Base-by-base conservation (phyloP, 2,113 vertebrate species). In the Anhinga anhinga region DNA sequence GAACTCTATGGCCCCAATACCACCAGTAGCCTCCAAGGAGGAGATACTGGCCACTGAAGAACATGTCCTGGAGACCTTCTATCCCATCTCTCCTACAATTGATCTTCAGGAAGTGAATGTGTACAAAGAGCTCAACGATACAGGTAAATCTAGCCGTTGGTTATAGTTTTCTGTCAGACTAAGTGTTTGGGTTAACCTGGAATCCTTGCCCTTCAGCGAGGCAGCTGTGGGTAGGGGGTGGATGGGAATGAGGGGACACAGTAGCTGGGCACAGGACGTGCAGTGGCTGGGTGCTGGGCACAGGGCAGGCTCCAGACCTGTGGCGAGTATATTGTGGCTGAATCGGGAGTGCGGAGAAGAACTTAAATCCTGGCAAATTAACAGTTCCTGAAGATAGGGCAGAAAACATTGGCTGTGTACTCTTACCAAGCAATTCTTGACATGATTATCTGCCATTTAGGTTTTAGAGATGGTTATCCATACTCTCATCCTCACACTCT, bases 61-160 rank as follows among this genome's bases (percentile, higher is more conserved):
- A 38, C 94, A 99, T 0, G 71, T 93, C 63, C 97, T 99, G 52
- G 98, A 99, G 89, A 97, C 98, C 23, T 99, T 99, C 94, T 98
- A 99, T 77, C 99, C 99, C 19, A 98, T 99, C 50, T 98, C 98
- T 2, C 99, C 99, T 18, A 98, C 98, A 7, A 99, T 99, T 5
- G 98, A 99, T 93, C 98, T 99, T 83, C 99, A 99, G 97, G 98
- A 98, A 67, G 96, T 97, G 63, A 87, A 98, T 2, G 97, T 99
- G 32, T 99, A 99, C 95, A 88, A 97, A 17, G 96, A 98, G 50
- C 95, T 96, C 15, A 98, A 98, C 3, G 89, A 98, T 47, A 98
- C 98, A 76, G 99, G 99, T 99, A 94, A 76, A 50, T 50, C 6
- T 15, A 34, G 38, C 49, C 1, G 0, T 9, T 30, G 40, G 1